Evolutionary conservation across 1,140 invertebrate genomes (phyloP).

Genomic region (Neodiprion virginianus): DNA sequence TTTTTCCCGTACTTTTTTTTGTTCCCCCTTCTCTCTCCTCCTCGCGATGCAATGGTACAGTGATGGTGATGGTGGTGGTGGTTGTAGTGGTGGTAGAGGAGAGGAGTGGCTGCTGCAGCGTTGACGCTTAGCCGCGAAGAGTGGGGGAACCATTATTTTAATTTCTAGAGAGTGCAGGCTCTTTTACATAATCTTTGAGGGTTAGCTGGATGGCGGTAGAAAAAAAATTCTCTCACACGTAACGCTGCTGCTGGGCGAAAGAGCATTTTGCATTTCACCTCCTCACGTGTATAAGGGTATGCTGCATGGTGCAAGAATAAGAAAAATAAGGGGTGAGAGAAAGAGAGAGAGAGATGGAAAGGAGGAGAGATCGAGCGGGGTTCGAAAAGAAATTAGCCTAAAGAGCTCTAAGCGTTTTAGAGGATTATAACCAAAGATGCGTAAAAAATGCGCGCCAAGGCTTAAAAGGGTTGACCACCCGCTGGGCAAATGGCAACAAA

Average conservation of each 20-base stretch:
- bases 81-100: conserved; percentile 13
- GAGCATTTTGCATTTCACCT: no score
- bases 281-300: no score
- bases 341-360: background rate
- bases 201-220: conserved; percentile 38
- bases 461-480: conserved; percentile 47
- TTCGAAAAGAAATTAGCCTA: conserved; percentile 48
- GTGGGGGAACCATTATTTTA: conserved; percentile 51
- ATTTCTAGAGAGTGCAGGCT: conserved; percentile 39
- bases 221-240: conserved; percentile 36
- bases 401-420: conserved; percentile 51
- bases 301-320: background rate
- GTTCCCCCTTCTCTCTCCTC: no score
- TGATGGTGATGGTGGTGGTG: no score
- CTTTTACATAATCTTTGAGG: conserved; percentile 54
- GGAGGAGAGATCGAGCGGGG: conserved; percentile 20
- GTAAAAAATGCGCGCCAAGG: conserved; percentile 39
- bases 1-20: background rate
- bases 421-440: conserved; percentile 47
- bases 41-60: no score
- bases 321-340: conserved; percentile 12
- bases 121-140: background rate
- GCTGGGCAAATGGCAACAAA: conserved; percentile 42
- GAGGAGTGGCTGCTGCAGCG: background rate
- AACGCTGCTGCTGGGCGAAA: background rate